Evolutionary conservation across 2,888 invertebrate genomes (phyloP), one percentile per base, ranked within the genome.

Genomic region (Nemoura dubitans): DNA sequence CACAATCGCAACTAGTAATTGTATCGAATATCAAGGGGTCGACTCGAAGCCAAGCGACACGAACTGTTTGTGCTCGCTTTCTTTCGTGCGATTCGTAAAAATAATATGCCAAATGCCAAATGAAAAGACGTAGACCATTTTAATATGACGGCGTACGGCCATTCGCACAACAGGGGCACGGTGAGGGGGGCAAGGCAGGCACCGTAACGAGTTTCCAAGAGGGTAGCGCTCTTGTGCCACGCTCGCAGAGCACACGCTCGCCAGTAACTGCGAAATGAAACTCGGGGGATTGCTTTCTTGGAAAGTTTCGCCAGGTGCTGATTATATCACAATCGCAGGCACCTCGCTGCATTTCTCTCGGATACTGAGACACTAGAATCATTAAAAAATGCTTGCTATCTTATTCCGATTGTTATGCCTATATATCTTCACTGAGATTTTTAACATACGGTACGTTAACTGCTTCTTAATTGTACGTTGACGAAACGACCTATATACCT

Each of bases 11-110:
- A n/a, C n/a, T n/a, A n/a, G 26, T n/a, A 7, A 43, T 43, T 36
- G 42, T 83, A 83, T 83, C 42, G 83, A 81, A 81, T 81, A 81
- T 81, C 26, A 78, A 28, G 78, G 26, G 5, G 76, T n/a, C n/a
- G n/a, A n/a, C n/a, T n/a, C n/a, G n/a, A n/a, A n/a, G 76, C 3
- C 3, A 7, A 25, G 76, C 16, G 42, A 36, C n/a, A n/a, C 2
- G n/a, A 83, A 30, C 36, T 84, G 87, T 86, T 86, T 86, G n/a
- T 78, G 80, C 87, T 87, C 83, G 59, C 59, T 59, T 59, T 7
- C 59, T 59, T 21, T 2, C 86, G 87, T n/a, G 36, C 29, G 78
- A 28, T 81, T 77, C 86, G 87, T 86, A 86, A 86, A 87, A 87
- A 86, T 87, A 87, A 86, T 80, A 86, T 77, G 78, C 10, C 59